Base-by-base conservation (phyloP, 1,140 invertebrate genomes). In the Mizuhopecten yessoensis region DNA sequence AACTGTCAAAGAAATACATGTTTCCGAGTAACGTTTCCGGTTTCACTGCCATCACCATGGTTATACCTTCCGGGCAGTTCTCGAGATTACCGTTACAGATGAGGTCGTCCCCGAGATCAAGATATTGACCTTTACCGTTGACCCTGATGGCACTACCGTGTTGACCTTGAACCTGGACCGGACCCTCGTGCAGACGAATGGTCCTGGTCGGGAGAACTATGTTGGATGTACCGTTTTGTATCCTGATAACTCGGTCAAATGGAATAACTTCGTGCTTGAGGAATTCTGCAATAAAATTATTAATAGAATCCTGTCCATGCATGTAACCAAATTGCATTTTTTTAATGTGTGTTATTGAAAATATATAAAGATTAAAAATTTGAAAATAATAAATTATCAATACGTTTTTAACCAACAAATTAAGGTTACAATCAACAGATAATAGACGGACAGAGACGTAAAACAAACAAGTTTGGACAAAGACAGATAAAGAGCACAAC, bases 1-100 rank as follows among this genome's bases (percentile, higher is more conserved):
- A 94, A 34, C 95, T 95, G 89, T 96, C 95, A 20, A 96, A 29
- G 89, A 96, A 95, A 87, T 96, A 95, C 90, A 94, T 95, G 87
- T 95, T 95, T 17, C 96, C 93, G 23, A 91, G 7, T 3, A 96
- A 91, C 0, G 88, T 36, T 11, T 94, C 89, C 0, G 96, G 96
- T 86, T 94, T 93, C 0, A 95, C 89, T 9, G 91, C 88, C 29
- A 95, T 93, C 15, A 94, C 91, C 34, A 96, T 33, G 0, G 95
- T 96, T 88, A 95, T 94, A 13, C 96, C 96, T 3, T 87, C 88
- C 89, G 87, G 86, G n/a, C 96, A 96, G 45, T 93, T 93, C 15
- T 94, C 93, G 20, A 95, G 92, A 90, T 96, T 93, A 87, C 95
- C 95, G 20, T 90, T 90, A 88, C 95, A 96, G 23, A 94, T 93